Percentiles rank a stretch among this genome's conserved stretches.
Conservation (phyloP, 2,888 invertebrate genomes). For the Dimorphilus gyrociliatus region DNA sequence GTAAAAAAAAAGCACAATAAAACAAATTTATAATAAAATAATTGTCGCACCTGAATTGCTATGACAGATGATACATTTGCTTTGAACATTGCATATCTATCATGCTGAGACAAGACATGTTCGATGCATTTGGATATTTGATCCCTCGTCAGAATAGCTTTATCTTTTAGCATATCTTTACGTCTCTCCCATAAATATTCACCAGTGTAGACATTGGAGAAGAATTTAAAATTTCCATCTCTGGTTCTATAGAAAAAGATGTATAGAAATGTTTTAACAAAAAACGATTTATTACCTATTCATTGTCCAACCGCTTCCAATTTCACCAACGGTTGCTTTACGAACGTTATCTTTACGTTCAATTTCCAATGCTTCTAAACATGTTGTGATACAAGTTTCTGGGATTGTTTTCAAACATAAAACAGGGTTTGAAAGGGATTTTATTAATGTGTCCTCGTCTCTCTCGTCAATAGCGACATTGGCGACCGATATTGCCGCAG, state of each 20-base stretch:
- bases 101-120: too few relatives aligned
- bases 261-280: too few relatives aligned
- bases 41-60: slow-evolving; percentile 11
- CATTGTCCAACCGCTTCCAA: slow-evolving; percentile 36
- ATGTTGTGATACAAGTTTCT: slow-evolving; percentile 19
- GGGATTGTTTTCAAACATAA: slow-evolving; percentile 20
- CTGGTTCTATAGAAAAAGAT: too few relatives aligned
- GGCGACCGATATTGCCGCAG: slow-evolving; percentile 20
- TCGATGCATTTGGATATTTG: too few relatives aligned
- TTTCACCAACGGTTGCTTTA: slow-evolving; percentile 18
- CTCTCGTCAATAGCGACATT: slow-evolving; percentile 21
- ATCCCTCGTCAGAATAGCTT: slow-evolving; percentile 27
- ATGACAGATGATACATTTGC: too few relatives aligned
- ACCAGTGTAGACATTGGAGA: slow-evolving; percentile 25
- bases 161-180: slow-evolving; percentile 25
- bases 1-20: neutral
- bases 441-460: slow-evolving; percentile 22
- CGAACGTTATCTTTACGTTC: too few relatives aligned
- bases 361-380: slow-evolving; percentile 19
- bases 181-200: slow-evolving; percentile 24
- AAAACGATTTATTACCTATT: too few relatives aligned
- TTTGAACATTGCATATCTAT: too few relatives aligned
- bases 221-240: slow-evolving; percentile 26
- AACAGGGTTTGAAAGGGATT: slow-evolving; percentile 16
- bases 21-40: neutral